A percentile compares a stretch with the other conserved stretches of the same genome.
These are phyloP conservation scores for Ephydatia muelleri DNA, from an alignment of 37 sponge, comb jelly and placozoan genomes.

Conservation along the genomic window DNA sequence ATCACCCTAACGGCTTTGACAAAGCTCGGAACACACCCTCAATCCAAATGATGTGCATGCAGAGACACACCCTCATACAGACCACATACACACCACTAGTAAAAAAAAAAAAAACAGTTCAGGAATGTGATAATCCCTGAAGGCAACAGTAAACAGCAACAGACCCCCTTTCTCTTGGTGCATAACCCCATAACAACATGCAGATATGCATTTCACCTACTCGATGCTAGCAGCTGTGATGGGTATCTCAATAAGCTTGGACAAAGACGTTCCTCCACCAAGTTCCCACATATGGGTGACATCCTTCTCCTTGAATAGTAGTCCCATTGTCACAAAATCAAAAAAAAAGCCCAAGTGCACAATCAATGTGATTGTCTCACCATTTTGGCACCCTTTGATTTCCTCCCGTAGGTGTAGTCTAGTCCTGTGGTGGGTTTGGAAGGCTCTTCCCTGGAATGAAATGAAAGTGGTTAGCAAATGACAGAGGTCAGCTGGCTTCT, in stretches of 20 bases:
- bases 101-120: background rate
- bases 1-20: too few relatives aligned
- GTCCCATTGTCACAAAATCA: background rate
- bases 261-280: conserved; percentile 88
- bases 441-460: conserved; percentile 79
- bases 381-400: conserved; percentile 65
- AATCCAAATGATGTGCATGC: background rate
- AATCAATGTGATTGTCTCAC: conserved; percentile 16
- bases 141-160: background rate
- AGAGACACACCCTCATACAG: background rate
- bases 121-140: background rate
- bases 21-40: too few relatives aligned
- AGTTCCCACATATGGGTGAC: conserved; percentile 93
- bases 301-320: conserved; percentile 68
- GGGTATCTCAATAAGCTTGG: conserved; percentile 68
- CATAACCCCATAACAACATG: background rate
- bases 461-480: background rate
- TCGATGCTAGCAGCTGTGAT: conserved; percentile 58
- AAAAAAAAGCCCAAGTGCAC: background rate
- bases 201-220: conserved; percentile 9
- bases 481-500: background rate
- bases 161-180: background rate
- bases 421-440: conserved; percentile 88
- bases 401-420: conserved; percentile 92
- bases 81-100: too few relatives aligned